Evolutionary conservation across 2,113 vertebrate genomes (phyloP).

Genomic region (Pseudopodoces humilis): DNA sequence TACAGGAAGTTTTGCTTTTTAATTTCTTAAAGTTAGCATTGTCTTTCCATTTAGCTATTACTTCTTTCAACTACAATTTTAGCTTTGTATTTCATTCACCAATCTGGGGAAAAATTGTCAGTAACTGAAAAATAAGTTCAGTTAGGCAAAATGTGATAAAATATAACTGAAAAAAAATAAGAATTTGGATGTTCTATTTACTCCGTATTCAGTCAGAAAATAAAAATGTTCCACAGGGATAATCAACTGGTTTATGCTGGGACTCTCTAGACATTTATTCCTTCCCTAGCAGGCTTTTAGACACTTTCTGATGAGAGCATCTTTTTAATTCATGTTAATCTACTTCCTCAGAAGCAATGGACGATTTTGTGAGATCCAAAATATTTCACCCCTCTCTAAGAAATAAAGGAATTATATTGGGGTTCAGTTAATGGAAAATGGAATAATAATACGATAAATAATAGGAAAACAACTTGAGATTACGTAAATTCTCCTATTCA

Average conservation of each 20-base stretch:
- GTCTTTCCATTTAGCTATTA: background rate
- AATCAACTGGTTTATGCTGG: background rate
- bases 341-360: background rate
- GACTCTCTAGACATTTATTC: background rate
- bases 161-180: background rate
- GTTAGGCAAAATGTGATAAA: background rate
- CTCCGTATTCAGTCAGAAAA: background rate
- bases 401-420: background rate
- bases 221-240: background rate
- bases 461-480: background rate
- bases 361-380: background rate
- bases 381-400: background rate
- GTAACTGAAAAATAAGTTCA: background rate
- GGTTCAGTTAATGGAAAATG: background rate
- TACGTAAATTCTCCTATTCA: background rate
- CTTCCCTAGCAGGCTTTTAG: background rate
- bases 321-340: background rate
- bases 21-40: background rate
- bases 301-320: background rate
- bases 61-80: background rate
- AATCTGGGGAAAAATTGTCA: background rate
- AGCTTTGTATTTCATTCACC: background rate
- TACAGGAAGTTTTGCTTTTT: background rate
- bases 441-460: background rate
- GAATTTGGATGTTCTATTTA: background rate